Base-by-base conservation (phyloP, 2,888 invertebrate genomes). In the Sarcophaga variegata region DNA sequence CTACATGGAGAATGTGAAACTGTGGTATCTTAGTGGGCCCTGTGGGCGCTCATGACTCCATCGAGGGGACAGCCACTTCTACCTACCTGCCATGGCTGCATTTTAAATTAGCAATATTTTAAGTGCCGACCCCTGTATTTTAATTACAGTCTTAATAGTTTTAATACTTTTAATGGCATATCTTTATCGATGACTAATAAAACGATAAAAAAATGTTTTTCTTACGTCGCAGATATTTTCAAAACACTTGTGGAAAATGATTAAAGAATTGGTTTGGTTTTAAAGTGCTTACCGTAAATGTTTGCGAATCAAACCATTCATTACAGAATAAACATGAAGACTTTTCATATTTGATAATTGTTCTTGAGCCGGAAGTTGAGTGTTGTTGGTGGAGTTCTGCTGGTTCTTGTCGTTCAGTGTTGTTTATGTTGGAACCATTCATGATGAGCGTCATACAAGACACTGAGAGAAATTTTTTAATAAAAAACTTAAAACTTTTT, bases 291-390 rank as follows among this genome's bases (percentile, higher is more conserved):
- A 96, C 96, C 94, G 95, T 95, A 89, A 96, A 93, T 3, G 95
- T 95, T 86, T 96, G 95, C 92, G 95, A 94, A 89, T 95, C 95
- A 83, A 96, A 95, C 91, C 95, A 92, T 86, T 96, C 95, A 90
- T 95, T 95, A 92, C 96, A 96, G 92, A 96, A 96, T 90, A 96
- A 95, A 89, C 96, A 96, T 3, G 95, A 94, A 59, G 95, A 95
- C 87, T 95, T 94, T 89, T 94, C 94, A 60, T 92, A 92, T 74
- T 92, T 93, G 66, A 93, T 88, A 20, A 93, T 91, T 5, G 93
- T 93, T 37, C 90, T 93, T 8, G 92, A 89, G 62, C 89, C 89
- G 20, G 79, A 77, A 54, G 70, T 63, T 8, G 85, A 3, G 17
- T 79, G 27, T 25, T 75, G 37, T 1, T 37, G 37, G 0, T 37